A percentile compares a stretch with the other conserved stretches of the same genome.
Evolutionary conservation across 2,113 vertebrate species (phyloP).

Genomic region (Accipiter virgatus): DNA sequence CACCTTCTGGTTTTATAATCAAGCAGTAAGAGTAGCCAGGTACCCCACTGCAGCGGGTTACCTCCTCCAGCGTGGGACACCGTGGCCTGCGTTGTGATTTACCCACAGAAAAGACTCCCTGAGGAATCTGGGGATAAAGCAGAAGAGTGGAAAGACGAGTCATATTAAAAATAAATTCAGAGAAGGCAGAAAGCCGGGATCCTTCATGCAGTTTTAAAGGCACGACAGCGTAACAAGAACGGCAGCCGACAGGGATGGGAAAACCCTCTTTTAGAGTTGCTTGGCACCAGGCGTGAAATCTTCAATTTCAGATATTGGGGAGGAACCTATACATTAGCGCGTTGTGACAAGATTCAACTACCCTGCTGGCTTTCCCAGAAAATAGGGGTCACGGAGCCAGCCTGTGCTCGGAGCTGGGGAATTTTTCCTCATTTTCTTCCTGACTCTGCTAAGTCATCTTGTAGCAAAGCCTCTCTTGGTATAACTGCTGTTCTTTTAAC

Average conservation of each 20-base stretch:
- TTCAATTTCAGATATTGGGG: neutral
- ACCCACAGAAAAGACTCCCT: neutral
- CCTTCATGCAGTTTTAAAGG: slow-evolving; percentile 24
- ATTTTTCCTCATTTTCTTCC: slow-evolving; percentile 30
- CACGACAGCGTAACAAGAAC: neutral
- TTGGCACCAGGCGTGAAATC: neutral
- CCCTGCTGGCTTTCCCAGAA: neutral
- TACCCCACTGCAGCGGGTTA: neutral
- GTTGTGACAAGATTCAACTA: neutral
- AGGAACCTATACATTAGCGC: neutral
- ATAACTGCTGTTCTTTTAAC: slow-evolving; percentile 11
- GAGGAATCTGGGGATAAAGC: neutral
- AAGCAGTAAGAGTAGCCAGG: neutral
- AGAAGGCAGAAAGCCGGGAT: neutral
- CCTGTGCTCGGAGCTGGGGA: neutral
- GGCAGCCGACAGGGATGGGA: neutral
- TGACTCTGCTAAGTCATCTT: slow-evolving; percentile 21
- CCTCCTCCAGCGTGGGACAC: neutral
- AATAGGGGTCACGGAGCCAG: neutral
- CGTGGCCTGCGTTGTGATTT: neutral
- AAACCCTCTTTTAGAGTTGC: neutral
- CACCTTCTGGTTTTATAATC: neutral
- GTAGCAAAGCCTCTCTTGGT: neutral
- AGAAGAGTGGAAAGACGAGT: neutral
- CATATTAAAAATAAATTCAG: slow-evolving; percentile 32